phyloP scores from a whole-genome alignment of 1,140 invertebrate species.

The Sinonovacula constricta region DNA sequence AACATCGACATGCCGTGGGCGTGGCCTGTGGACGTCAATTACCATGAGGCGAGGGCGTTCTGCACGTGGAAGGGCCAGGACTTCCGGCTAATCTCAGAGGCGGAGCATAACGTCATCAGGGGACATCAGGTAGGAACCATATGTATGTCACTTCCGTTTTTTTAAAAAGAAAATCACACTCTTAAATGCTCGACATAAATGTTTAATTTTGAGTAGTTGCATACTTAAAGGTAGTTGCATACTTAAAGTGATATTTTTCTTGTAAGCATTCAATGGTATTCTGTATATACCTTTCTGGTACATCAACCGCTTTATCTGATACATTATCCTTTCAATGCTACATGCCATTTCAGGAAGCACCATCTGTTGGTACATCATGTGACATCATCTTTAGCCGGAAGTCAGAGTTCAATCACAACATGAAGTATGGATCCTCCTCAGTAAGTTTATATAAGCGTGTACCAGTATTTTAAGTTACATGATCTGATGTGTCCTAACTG shows the following conservation, averaged over 20 bases:
- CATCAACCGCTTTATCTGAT: background rate
- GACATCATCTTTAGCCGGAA: conserved; percentile 68
- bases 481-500: no score
- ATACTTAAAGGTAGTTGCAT: background rate
- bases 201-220: background rate
- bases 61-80: conserved; percentile 75
- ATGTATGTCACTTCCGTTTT: background rate
- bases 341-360: conserved; percentile 49
- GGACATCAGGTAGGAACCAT: conserved; percentile 62
- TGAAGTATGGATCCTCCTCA: conserved; percentile 73
- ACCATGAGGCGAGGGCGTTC: conserved; percentile 78
- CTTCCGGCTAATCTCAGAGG: conserved; percentile 73
- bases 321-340: background rate
- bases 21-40: conserved; percentile 78
- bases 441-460: no score
- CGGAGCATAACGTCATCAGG: conserved; percentile 74
- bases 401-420: conserved; percentile 65
- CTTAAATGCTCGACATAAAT: background rate
- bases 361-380: conserved; percentile 53
- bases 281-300: background rate
- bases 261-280: background rate
- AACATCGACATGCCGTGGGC: conserved; percentile 73
- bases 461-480: no score
- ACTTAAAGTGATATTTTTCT: background rate
- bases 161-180: background rate